These are phyloP conservation scores for Brienomyrus brachyistius DNA, from an alignment of 2,113 vertebrate species.

Conservation along the genomic window DNA sequence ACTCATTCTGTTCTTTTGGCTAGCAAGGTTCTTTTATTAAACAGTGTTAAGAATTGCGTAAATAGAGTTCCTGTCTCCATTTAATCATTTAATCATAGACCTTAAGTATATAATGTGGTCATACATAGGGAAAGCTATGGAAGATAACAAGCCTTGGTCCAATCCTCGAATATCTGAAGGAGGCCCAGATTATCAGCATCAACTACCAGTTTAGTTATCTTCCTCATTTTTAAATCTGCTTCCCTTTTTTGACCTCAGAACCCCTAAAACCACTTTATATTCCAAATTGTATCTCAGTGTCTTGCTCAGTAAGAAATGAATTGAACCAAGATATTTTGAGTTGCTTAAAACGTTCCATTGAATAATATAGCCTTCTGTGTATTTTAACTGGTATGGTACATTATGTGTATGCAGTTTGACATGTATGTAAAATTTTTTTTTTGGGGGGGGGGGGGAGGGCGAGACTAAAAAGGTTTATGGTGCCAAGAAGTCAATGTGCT, in stretches of 20 bases:
- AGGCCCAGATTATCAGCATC: neutral
- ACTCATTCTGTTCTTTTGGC: neutral
- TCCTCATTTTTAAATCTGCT: neutral
- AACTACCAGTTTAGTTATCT: neutral
- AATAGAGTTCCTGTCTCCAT: neutral
- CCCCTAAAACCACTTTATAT: neutral
- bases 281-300: neutral
- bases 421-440: neutral
- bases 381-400: neutral
- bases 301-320: neutral
- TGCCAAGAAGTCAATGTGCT: neutral
- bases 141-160: neutral
- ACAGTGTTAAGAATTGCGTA: neutral
- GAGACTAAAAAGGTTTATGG: neutral
- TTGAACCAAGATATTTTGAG: neutral
- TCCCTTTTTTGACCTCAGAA: neutral
- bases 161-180: neutral
- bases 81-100: neutral
- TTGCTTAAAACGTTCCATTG: neutral
- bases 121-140: neutral
- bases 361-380: neutral
- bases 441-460: neutral
- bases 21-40: neutral
- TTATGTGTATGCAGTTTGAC: neutral
- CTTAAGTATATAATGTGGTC: neutral